These are phyloP conservation scores for Miniopterus natalensis DNA, from an alignment of 2,113 vertebrate genomes.

Conservation along the genomic window DNA sequence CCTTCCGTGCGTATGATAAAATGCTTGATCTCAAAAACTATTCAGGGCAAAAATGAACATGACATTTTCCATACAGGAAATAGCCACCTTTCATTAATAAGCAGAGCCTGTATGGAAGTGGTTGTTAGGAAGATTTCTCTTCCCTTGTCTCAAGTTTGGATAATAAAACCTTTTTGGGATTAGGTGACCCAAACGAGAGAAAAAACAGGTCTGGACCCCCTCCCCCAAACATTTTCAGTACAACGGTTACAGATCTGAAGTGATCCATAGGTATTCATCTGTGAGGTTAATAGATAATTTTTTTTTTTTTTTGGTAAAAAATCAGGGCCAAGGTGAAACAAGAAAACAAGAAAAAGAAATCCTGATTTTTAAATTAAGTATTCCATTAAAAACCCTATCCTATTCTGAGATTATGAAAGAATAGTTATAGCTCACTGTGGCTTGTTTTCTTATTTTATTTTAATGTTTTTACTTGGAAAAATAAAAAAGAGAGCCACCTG, in stretches of 20 bases:
- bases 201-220: background rate
- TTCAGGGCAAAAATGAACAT: background rate
- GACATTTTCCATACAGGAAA: slow-evolving; percentile 20
- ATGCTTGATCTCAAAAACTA: background rate
- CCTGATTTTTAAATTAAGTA: background rate
- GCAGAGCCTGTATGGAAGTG: background rate
- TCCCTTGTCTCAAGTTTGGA: background rate
- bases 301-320: background rate
- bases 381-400: background rate
- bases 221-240: background rate
- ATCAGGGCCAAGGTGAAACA: background rate
- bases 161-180: background rate
- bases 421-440: background rate
- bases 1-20: background rate
- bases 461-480: background rate
- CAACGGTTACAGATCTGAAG: background rate
- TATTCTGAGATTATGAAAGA: background rate
- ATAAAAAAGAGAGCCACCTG: background rate
- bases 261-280: background rate
- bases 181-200: background rate
- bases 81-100: background rate
- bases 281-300: background rate
- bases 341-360: background rate
- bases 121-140: background rate
- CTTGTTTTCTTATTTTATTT: slow-evolving; percentile 13